These are phyloP conservation scores for Misgurnus anguillicaudatus DNA, from an alignment of 2,113 vertebrate species.

Conservation along the genomic window DNA sequence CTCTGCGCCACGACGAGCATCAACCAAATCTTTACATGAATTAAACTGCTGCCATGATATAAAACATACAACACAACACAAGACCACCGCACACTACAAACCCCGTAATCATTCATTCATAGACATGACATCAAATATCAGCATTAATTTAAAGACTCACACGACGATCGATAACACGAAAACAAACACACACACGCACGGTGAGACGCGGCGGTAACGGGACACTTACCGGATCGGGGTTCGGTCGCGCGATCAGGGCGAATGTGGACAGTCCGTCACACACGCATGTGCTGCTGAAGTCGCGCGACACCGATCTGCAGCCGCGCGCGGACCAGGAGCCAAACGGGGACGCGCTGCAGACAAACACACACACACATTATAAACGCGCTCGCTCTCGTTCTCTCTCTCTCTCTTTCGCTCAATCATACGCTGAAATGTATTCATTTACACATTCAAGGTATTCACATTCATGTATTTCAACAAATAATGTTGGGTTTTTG, in stretches of 20 bases:
- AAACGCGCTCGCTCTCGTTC: not conserved
- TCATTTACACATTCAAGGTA: too few relatives aligned
- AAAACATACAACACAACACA: too few relatives aligned
- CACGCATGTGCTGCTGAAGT: slow-evolving; percentile 93
- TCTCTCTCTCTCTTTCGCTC: not conserved
- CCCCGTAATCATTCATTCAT: not conserved
- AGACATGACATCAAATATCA: not conserved
- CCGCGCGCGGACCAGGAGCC: slow-evolving; percentile 95
- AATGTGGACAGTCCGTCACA: slow-evolving; percentile 97
- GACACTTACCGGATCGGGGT: slow-evolving; percentile 91
- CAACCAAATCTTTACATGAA: not conserved
- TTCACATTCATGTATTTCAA: too few relatives aligned
- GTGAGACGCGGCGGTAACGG: not conserved
- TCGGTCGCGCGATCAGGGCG: slow-evolving; percentile 97
- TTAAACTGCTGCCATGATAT: not conserved
- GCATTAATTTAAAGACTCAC: not conserved
- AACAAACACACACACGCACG: not conserved
- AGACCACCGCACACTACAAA: not conserved
- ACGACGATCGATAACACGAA: not conserved
- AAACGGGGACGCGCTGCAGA: slow-evolving; percentile 84
- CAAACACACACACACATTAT: slow-evolving; percentile 24
- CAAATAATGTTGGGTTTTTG: too few relatives aligned
- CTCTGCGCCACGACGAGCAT: slow-evolving; percentile 54
- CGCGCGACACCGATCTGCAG: slow-evolving; percentile 92
- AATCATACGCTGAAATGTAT: not conserved